Percentiles rank a stretch among this genome's conserved stretches.
These are phyloP conservation scores for Bradypodion ventrale DNA, from an alignment of 2,797 vertebrate genomes.

Conservation along the genomic window DNA sequence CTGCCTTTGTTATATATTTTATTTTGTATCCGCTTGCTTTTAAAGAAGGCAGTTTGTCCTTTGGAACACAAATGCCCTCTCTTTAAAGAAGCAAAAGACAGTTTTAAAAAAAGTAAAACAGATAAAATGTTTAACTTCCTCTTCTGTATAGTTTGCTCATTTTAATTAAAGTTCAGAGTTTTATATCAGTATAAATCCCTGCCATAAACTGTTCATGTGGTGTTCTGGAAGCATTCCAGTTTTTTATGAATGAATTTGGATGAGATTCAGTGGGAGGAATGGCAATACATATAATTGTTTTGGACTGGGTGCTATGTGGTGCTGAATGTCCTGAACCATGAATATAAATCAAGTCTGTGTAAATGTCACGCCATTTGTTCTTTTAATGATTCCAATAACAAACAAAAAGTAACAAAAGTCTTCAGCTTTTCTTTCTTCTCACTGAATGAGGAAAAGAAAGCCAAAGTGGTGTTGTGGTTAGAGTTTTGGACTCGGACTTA, in stretches of 20 bases:
- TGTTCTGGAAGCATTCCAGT: conserved; percentile 53
- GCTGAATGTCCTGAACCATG: conserved; percentile 51
- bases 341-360: conserved; percentile 46
- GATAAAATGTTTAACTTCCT: conserved; percentile 47
- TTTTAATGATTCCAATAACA: conserved; percentile 34
- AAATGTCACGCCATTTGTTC: conserved; percentile 28
- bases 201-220: conserved; percentile 44
- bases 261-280: conserved; percentile 48
- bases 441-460: neutral
- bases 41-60: neutral
- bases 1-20: neutral
- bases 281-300: conserved; percentile 63
- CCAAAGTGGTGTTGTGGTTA: too few species aligned
- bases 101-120: conserved; percentile 23
- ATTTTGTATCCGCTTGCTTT: neutral
- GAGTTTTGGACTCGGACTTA: too few species aligned
- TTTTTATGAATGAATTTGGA: conserved; percentile 58
- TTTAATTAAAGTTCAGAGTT: conserved; percentile 48
- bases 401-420: neutral
- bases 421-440: neutral
- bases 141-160: conserved; percentile 55
- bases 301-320: conserved; percentile 51
- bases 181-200: conserved; percentile 53
- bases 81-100: conserved; percentile 43
- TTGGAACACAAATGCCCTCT: conserved; percentile 35